A percentile compares a stretch with the other conserved stretches of the same genome.
Evolutionary conservation across 2,888 invertebrate genomes (phyloP).

Genomic region (Mesorhabditis belari): DNA sequence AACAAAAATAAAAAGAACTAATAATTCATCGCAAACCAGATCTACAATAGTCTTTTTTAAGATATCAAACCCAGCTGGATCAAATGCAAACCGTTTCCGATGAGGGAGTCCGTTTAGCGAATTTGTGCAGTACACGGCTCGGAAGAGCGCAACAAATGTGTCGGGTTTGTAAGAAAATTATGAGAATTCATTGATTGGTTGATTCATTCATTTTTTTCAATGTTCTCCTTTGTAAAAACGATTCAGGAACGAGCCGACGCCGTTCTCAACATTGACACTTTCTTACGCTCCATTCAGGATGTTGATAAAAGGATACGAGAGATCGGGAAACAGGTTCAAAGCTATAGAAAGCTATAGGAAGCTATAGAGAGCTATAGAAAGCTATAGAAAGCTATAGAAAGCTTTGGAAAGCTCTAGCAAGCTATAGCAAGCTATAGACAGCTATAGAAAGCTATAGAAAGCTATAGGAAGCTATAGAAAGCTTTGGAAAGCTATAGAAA

Average conservation of each 20-base stretch:
- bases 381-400: too few species aligned
- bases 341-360: too few species aligned
- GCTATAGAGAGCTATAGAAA: too few species aligned
- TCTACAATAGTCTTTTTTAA: too few species aligned
- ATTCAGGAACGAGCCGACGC: constrained; percentile 30
- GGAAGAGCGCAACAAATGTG: constrained; percentile 22
- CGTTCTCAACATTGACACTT: constrained; percentile 26
- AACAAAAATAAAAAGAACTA: too few species aligned
- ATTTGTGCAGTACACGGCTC: constrained; percentile 33
- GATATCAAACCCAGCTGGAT: constrained; percentile 17
- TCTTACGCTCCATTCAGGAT: constrained; percentile 18
- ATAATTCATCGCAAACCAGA: too few species aligned
- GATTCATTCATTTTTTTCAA: constrained; percentile 2
- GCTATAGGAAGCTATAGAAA: too few species aligned
- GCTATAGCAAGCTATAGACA: too few species aligned
- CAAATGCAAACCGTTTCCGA: constrained; percentile 20
- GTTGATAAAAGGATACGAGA: constrained; percentile 27
- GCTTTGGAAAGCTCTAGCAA: too few species aligned
- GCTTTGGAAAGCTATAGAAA: too few species aligned
- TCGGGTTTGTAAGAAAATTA: constrained; percentile 2
- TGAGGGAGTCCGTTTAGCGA: constrained; percentile 26
- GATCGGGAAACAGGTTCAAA: constrained; percentile 16
- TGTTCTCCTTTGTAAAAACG: too few species aligned
- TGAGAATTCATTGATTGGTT: not conserved
- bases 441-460: too few species aligned